These are phyloP conservation scores for Itoplectis maculator DNA, from an alignment of 2,888 invertebrate genomes.

Conservation along the genomic window DNA sequence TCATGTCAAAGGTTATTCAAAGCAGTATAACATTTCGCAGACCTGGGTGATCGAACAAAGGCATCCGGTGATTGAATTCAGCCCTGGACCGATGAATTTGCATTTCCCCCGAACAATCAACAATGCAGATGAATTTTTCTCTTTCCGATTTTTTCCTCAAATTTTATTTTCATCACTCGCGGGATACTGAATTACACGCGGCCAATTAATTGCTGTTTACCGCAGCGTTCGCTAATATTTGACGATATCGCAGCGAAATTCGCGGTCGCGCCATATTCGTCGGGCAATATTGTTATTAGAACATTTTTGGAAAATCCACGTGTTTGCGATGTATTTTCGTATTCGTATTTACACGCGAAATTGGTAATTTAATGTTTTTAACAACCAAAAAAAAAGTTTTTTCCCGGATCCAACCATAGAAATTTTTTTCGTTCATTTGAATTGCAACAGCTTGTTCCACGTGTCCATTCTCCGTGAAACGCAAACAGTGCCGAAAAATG, in stretches of 20 bases:
- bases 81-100: background rate
- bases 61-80: background rate
- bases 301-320: no score
- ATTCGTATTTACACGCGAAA: no score
- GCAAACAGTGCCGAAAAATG: background rate
- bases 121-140: slow-evolving; percentile 6
- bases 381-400: no score
- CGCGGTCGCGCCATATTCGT: no score
- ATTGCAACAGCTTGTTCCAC: no score
- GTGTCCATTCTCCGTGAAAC: no score
- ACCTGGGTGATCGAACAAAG: background rate
- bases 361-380: no score
- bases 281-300: no score
- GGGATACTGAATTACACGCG: background rate
- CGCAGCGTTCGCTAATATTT: background rate
- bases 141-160: background rate
- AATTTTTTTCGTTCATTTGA: no score
- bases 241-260: no score
- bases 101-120: background rate
- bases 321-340: no score
- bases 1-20: background rate
- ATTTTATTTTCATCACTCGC: background rate
- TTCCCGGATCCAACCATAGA: no score
- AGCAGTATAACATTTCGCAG: background rate
- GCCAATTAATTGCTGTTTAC: background rate